A percentile compares a stretch with the other conserved stretches of the same genome.
phyloP scores from a whole-genome alignment of 2,797 vertebrate species.

The Limosa lapponica region DNA sequence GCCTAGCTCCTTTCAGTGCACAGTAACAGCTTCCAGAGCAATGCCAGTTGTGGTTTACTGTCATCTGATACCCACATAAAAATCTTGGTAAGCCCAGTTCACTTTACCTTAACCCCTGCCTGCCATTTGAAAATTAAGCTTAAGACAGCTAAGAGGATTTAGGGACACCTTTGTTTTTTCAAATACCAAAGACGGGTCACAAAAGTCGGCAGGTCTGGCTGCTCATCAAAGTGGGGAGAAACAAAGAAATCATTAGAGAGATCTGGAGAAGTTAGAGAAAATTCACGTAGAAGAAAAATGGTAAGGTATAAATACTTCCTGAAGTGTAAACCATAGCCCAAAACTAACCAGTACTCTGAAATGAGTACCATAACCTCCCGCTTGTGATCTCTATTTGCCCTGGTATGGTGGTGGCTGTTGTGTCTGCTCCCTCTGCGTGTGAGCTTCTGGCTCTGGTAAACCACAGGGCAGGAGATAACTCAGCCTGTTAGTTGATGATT shows the following conservation, averaged over 20 bases:
- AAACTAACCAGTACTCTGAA: not conserved
- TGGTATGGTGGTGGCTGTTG: fast-evolving
- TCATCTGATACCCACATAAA: not conserved
- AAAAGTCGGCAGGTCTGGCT: not conserved
- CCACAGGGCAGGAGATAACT: not conserved
- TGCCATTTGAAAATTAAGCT: not conserved
- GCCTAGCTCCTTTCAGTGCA: not conserved
- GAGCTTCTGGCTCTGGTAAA: not conserved
- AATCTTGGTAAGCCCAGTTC: not conserved
- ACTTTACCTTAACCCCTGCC: not conserved
- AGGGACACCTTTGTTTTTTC: not conserved
- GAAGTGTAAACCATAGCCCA: not conserved
- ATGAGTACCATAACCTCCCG: not conserved
- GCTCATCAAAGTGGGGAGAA: not conserved
- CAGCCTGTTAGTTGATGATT: not conserved
- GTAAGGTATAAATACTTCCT: not conserved
- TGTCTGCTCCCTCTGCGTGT: not conserved
- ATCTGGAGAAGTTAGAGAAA: not conserved
- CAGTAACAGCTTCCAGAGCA: not conserved
- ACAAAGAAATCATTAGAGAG: not conserved
- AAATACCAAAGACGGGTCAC: not conserved
- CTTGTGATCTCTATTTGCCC: not conserved
- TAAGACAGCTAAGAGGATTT: not conserved
- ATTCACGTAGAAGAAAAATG: not conserved
- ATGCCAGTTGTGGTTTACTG: not conserved